Base-by-base conservation (phyloP, 2,113 vertebrate genomes). In the Coptodon bakossiorum region DNA sequence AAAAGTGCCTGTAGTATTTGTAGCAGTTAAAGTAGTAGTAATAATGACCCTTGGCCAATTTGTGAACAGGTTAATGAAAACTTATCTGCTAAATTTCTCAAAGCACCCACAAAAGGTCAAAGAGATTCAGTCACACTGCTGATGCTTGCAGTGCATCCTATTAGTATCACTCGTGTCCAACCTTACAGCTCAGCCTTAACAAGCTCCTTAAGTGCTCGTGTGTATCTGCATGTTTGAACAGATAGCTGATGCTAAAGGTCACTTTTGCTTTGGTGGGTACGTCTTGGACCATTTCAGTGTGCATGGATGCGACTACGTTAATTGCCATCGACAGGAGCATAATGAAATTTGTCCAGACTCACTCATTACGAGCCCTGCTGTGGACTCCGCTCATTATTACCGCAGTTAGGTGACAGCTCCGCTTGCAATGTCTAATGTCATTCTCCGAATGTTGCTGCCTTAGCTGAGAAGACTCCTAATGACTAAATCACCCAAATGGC, bases 271-370 rank as follows among this genome's bases (percentile, higher is more conserved):
- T 57, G 24, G 71, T 83, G 54, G 63, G 81, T 43, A 34, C 5
- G 56, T 83, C 90, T 68, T 48, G 10, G 82, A 43, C 53, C 24
- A 63, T 91, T 86, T 81, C 40, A 83, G 59, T 16, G 73, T 24
- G 14, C 34, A 3, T 38, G 80, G 59, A 88, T 82, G 38, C 5
- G 3, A 45, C 80, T 9, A 24, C 6, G 17, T 90, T 95, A 94
- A 95, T 92, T 91, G 90, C 83, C 87, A 29, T 48, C 31, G 92
- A 94, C 87, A 79, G 83, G 86, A 90, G 90, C 88, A 82, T 84
- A 89, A 89, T 87, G 82, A 83, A 86, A 88, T 91, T 24, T 88
- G 91, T 90, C 86, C 83, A 87, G 83, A 52, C 80, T 82, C 82
- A 7, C 88, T 88, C 88, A 91, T 90, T 93, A 92, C 59, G 82